These are phyloP conservation scores for Paguma larvata DNA, from an alignment of 2,797 vertebrate species.

Conservation along the genomic window DNA sequence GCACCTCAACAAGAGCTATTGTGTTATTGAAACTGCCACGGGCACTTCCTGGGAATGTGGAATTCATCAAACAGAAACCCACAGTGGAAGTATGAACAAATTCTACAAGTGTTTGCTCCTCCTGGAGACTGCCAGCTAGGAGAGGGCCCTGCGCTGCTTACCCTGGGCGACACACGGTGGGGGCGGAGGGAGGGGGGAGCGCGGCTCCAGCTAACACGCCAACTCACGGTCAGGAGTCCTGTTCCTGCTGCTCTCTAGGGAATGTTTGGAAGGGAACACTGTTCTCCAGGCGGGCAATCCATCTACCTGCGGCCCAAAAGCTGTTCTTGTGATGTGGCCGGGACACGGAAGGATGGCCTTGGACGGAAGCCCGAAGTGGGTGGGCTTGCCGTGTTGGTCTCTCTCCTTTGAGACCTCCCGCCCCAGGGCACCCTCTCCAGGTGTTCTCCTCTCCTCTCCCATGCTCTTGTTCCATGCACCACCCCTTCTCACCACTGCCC, in stretches of 20 bases:
- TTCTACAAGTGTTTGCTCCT: slow-evolving; percentile 71
- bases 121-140: not conserved
- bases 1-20: slow-evolving; percentile 13
- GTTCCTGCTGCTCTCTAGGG: not conserved
- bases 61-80: slow-evolving; percentile 75
- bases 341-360: not conserved
- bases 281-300: not conserved
- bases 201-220: too few species aligned
- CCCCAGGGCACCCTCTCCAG: not conserved
- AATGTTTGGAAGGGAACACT: not conserved
- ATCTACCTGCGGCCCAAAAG: too few species aligned
- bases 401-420: not conserved
- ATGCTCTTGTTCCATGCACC: rapidly evolving
- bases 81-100: slow-evolving; percentile 60
- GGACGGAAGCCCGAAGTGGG: not conserved
- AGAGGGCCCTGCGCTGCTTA: not conserved
- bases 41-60: slow-evolving; percentile 64
- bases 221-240: rapidly evolving
- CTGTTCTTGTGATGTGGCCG: not conserved
- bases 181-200: too few species aligned
- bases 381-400: not conserved
- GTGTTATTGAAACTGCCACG: slow-evolving; percentile 32
- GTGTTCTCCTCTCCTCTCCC: not conserved
- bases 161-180: not conserved
- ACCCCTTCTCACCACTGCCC: not conserved